Evolutionary conservation across 2,797 vertebrate genomes (phyloP).

Genomic region (Sebastes matsubarae): DNA sequence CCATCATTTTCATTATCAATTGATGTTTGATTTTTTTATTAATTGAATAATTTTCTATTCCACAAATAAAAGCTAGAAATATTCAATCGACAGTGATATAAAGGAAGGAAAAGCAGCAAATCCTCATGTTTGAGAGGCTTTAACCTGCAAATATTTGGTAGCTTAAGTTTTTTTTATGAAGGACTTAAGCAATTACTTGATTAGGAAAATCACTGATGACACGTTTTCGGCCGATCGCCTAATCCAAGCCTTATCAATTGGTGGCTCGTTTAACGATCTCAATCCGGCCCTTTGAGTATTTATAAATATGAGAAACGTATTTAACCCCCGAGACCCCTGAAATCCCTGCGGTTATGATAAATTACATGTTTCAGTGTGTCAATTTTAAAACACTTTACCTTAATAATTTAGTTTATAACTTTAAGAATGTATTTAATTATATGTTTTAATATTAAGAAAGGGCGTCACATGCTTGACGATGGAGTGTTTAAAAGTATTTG

Average conservation of each 20-base stretch:
- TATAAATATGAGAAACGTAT: neutral
- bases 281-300: neutral
- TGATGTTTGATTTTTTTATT: neutral
- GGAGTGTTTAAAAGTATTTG: neutral
- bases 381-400: neutral
- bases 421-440: neutral
- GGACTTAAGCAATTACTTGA: neutral
- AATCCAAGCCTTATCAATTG: too few species aligned
- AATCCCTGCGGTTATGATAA: neutral
- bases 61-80: neutral
- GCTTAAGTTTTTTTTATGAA: neutral
- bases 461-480: neutral
- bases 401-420: neutral
- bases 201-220: neutral
- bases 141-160: neutral
- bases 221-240: too few species aligned
- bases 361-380: neutral
- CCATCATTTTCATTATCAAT: accelerated
- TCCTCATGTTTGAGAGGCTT: neutral
- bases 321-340: too few species aligned
- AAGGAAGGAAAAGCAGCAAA: neutral
- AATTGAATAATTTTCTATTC: neutral
- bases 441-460: neutral
- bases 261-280: too few species aligned
- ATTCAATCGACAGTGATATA: neutral